Conservation (phyloP, 2,888 invertebrate genomes). For the Oxycera nigricornis region DNA sequence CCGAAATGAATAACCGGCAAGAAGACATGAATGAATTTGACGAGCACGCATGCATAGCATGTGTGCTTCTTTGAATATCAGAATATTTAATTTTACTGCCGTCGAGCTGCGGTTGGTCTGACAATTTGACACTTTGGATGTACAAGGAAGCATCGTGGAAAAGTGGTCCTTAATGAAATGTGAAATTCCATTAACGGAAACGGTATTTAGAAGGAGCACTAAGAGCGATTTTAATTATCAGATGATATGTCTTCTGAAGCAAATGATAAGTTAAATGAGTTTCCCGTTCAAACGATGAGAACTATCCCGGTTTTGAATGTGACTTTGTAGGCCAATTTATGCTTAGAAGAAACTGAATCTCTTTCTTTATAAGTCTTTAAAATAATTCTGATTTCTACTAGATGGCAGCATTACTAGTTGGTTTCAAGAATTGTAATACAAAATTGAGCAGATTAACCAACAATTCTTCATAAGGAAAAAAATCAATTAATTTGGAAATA, state of each 20-base stretch:
- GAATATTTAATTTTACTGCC: background rate
- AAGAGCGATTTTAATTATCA: background rate
- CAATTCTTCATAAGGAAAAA: too few relatives aligned
- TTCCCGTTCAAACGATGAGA: too few relatives aligned
- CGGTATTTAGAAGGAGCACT: background rate
- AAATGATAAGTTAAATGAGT: background rate
- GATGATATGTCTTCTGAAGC: background rate
- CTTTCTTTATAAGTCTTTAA: too few relatives aligned
- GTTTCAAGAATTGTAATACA: too few relatives aligned
- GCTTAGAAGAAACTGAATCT: too few relatives aligned
- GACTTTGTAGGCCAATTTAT: too few relatives aligned
- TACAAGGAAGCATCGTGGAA: background rate
- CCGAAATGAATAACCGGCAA: background rate
- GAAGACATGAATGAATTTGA: slow-evolving; percentile 1
- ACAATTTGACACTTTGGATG: slow-evolving; percentile 21
- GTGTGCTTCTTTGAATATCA: background rate
- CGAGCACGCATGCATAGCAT: background rate
- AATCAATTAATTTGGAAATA: too few relatives aligned
- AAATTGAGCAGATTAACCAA: too few relatives aligned
- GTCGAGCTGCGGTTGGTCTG: slow-evolving; percentile 15
- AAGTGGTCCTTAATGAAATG: background rate
- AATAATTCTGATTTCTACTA: too few relatives aligned
- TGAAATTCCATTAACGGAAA: slow-evolving; percentile 12
- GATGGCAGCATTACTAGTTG: too few relatives aligned
- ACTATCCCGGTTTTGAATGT: too few relatives aligned